A percentile compares a stretch with the other conserved stretches of the same genome.
Conservation (phyloP, 2,113 vertebrate genomes). For the Acanthochromis polyacanthus region DNA sequence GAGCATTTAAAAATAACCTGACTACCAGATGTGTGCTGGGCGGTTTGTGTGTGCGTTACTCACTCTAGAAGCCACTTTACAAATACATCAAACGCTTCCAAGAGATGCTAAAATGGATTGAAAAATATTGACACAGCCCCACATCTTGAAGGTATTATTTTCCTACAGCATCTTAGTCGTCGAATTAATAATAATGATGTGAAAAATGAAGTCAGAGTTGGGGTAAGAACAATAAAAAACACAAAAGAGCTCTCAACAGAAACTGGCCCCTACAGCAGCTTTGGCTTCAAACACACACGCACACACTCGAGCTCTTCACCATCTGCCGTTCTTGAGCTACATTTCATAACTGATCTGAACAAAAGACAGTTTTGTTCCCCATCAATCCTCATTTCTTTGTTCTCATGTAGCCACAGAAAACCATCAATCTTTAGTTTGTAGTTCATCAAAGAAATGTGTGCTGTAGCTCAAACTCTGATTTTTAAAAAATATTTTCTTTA, state of each 20-base stretch:
- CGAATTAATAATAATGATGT: neutral
- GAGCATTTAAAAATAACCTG: conserved; percentile 69
- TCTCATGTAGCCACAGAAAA: conserved; percentile 7
- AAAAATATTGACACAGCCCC: neutral
- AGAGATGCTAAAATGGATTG: conserved; percentile 9
- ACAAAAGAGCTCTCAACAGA: conserved; percentile 15
- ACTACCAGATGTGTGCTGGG: conserved; percentile 69
- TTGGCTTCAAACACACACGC: conserved; percentile 29
- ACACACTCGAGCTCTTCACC: conserved; percentile 13
- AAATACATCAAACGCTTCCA: conserved; percentile 36
- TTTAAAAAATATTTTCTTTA: neutral
- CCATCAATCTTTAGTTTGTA: conserved; percentile 13
- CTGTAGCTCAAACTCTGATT: neutral
- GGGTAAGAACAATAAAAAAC: conserved; percentile 1
- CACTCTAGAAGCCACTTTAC: conserved; percentile 26
- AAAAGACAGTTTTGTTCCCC: neutral
- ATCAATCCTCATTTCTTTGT: conserved; percentile 9
- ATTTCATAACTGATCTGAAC: conserved; percentile 47
- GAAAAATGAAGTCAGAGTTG: neutral
- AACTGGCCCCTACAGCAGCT: conserved; percentile 14
- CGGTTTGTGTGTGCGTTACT: conserved; percentile 32
- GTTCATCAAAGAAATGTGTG: conserved; percentile 16
- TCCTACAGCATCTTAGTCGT: neutral
- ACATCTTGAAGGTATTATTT: neutral
- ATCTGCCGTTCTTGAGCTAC: conserved; percentile 32